Evolutionary conservation across 2,888 invertebrate species (phyloP).

Genomic region (Volucella inflata): DNA sequence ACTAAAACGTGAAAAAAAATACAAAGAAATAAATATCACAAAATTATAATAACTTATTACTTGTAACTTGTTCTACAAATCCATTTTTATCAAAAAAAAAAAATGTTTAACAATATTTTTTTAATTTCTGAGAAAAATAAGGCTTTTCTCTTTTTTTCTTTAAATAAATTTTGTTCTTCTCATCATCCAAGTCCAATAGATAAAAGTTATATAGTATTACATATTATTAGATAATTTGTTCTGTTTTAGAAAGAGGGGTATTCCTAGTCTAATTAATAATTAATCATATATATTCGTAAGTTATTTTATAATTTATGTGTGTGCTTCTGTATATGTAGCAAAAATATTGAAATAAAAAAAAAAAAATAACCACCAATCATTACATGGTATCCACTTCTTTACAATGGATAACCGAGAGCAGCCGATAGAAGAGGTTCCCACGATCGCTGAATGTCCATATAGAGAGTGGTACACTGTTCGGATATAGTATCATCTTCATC

Average conservation of each 20-base stretch:
- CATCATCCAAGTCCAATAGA: constrained; percentile 43
- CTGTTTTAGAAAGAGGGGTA: constrained; percentile 51
- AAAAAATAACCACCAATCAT: constrained; percentile 70
- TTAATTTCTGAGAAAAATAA: neutral
- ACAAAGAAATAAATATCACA: constrained; percentile 62
- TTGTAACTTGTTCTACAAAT: constrained; percentile 32
- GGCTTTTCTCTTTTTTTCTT: neutral
- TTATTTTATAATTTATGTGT: constrained; percentile 43
- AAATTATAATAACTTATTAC: constrained; percentile 50
- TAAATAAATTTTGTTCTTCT: constrained; percentile 63
- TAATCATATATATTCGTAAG: constrained; percentile 44
- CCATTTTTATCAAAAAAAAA: constrained; percentile 11
- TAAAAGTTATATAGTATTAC: constrained; percentile 71
- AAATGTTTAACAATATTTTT: constrained; percentile 27
- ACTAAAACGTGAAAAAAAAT: constrained; percentile 25
- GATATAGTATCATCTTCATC: constrained; percentile 82
- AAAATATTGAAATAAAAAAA: constrained; percentile 68
- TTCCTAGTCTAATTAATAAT: constrained; percentile 45
- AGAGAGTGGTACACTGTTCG: constrained; percentile 82
- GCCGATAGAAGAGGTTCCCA: constrained; percentile 84
- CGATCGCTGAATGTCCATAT: constrained; percentile 83
- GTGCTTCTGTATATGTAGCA: constrained; percentile 70
- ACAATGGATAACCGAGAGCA: constrained; percentile 82
- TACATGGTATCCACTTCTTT: constrained; percentile 65
- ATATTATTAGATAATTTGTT: constrained; percentile 70